phyloP scores from a whole-genome alignment of 2,888 invertebrate genomes.

The Diogma glabrata region DNA sequence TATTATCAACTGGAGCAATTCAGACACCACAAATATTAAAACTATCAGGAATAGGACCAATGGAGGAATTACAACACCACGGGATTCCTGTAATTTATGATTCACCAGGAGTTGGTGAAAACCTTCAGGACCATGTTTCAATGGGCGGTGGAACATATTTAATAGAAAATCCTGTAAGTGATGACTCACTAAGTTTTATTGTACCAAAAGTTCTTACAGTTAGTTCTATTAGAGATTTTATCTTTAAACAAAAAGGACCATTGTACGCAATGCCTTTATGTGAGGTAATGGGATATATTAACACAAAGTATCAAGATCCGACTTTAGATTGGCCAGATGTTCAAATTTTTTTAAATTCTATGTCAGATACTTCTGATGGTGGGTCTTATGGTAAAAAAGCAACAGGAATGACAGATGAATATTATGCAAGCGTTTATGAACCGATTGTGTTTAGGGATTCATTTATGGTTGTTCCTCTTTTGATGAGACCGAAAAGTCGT shows the following conservation, averaged over 20 bases:
- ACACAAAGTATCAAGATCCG: constrained; percentile 57
- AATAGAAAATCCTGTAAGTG: constrained; percentile 47
- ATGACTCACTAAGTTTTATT: constrained; percentile 54
- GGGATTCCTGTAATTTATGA: constrained; percentile 49
- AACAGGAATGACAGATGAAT: constrained; percentile 52
- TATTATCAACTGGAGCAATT: constrained; percentile 74
- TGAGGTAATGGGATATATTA: constrained; percentile 68
- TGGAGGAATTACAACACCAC: constrained; percentile 45
- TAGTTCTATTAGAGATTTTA: constrained; percentile 50
- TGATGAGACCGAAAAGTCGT: constrained; percentile 62
- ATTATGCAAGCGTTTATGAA: constrained; percentile 57
- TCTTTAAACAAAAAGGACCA: constrained; percentile 47
- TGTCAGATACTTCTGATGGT: constrained; percentile 66
- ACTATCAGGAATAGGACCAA: constrained; percentile 72
- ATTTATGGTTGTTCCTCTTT: constrained; percentile 52
- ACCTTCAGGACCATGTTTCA: constrained; percentile 74
- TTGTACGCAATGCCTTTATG: constrained; percentile 65
- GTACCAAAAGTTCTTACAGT: constrained; percentile 51
- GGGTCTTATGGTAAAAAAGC: constrained; percentile 60
- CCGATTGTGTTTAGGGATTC: constrained; percentile 56
- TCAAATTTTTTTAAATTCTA: constrained; percentile 62
- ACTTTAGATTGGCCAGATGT: constrained; percentile 65
- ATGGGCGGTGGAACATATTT: constrained; percentile 66
- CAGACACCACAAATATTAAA: constrained; percentile 77
- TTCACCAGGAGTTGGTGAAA: constrained; percentile 63